Conservation (phyloP, 2,113 vertebrate species). For the Condylura cristata region DNA sequence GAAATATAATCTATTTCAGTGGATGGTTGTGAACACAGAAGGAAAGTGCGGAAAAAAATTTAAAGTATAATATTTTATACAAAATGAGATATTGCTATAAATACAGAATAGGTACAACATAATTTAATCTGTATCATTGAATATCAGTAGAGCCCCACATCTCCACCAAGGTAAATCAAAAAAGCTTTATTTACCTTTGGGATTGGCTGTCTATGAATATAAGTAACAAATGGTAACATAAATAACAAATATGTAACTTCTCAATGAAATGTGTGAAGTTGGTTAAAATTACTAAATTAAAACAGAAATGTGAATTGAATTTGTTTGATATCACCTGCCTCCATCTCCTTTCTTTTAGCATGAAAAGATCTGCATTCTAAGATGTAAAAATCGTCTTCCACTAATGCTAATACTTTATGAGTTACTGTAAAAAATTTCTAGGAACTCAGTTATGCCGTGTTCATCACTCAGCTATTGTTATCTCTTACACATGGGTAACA, state of each 20-base stretch:
- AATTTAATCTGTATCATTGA: not conserved
- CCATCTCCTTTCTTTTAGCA: not conserved
- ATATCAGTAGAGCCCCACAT: not conserved
- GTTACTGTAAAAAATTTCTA: not conserved
- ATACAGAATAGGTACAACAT: too few relatives aligned
- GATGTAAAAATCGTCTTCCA: not conserved
- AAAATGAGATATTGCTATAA: not conserved
- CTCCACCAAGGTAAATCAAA: not conserved
- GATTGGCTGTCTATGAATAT: not conserved
- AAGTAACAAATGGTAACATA: not conserved
- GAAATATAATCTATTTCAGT: not conserved
- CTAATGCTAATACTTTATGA: not conserved
- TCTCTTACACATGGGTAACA: not conserved
- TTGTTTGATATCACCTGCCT: too few relatives aligned
- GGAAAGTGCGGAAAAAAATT: not conserved
- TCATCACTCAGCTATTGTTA: not conserved
- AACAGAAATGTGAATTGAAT: not conserved
- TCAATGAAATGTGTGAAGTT: not conserved
- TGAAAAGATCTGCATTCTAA: not conserved
- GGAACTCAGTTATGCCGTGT: not conserved
- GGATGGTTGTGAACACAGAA: not conserved
- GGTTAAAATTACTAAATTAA: not conserved
- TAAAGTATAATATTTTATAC: not conserved
- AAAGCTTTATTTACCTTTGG: not conserved
- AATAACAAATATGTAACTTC: not conserved